A percentile compares a stretch with the other conserved stretches of the same genome.
Evolutionary conservation across 1,140 invertebrate species (phyloP).

Genomic region (Eupeodes corollae): DNA sequence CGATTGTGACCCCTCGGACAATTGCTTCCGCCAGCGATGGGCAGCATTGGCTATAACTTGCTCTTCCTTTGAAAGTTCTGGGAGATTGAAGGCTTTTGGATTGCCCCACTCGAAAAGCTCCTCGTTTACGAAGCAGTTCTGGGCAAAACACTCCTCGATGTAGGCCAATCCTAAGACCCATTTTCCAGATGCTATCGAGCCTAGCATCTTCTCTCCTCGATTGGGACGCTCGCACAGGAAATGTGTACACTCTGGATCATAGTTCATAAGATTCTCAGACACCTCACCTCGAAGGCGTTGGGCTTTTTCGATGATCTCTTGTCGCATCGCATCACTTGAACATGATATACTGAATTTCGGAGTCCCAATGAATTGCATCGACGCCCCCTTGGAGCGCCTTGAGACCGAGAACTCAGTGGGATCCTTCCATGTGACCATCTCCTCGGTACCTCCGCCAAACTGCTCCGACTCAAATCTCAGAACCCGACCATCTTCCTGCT

Average conservation of each 20-base stretch:
- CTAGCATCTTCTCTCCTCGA: slow-evolving; percentile 76
- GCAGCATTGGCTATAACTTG: slow-evolving; percentile 44
- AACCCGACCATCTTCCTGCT: slow-evolving; percentile 6
- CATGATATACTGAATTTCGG: slow-evolving; percentile 33
- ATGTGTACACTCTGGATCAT: slow-evolving; percentile 63
- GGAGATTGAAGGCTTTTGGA: slow-evolving; percentile 42
- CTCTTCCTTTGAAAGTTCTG: slow-evolving; percentile 40
- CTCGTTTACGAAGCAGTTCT: slow-evolving; percentile 63
- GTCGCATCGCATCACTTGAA: slow-evolving; percentile 17
- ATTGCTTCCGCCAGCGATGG: slow-evolving; percentile 51
- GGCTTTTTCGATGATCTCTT: slow-evolving; percentile 37
- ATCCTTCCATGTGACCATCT: slow-evolving; percentile 32
- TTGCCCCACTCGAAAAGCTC: slow-evolving; percentile 68
- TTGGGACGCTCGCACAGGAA: slow-evolving; percentile 58
- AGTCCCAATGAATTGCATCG: slow-evolving; percentile 17
- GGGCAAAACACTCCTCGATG: slow-evolving; percentile 51
- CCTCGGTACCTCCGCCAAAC: slow-evolving; percentile 17
- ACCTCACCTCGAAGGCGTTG: slow-evolving; percentile 54
- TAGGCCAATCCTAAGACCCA: slow-evolving; percentile 76
- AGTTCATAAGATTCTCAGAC: slow-evolving; percentile 43
- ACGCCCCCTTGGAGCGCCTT: slow-evolving; percentile 10
- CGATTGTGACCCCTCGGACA: slow-evolving; percentile 19
- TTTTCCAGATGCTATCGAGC: slow-evolving; percentile 71
- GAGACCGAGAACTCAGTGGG: slow-evolving; percentile 22
- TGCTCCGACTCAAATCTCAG: slow-evolving; percentile 30